A percentile compares a stretch with the other conserved stretches of the same genome.
These are phyloP conservation scores for Mantis religiosa DNA, from an alignment of 2,888 invertebrate genomes.

Conservation along the genomic window DNA sequence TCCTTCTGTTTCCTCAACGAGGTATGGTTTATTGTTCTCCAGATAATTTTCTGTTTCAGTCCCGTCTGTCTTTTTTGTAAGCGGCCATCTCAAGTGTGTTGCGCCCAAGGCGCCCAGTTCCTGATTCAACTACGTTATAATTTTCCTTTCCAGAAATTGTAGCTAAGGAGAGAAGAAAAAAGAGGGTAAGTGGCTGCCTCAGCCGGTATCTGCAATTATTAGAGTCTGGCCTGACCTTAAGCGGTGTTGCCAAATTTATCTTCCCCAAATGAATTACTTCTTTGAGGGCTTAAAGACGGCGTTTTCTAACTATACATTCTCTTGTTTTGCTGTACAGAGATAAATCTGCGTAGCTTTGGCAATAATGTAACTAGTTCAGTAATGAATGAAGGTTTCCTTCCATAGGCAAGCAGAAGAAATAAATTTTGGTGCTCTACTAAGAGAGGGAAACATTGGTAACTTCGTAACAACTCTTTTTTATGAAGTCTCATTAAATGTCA, in stretches of 20 bases:
- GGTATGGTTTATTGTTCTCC: not conserved
- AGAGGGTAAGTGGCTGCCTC: not conserved
- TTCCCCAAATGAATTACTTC: not conserved
- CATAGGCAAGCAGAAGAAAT: no score
- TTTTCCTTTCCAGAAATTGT: slow-evolving; percentile 23
- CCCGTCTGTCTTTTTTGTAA: not conserved
- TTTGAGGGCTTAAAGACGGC: not conserved
- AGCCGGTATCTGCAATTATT: not conserved
- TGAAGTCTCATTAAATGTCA: no score
- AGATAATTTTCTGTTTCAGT: not conserved
- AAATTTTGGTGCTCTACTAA: no score
- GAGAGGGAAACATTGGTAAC: no score
- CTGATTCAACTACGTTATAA: slow-evolving; percentile 4
- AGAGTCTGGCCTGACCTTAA: not conserved
- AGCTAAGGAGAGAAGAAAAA: slow-evolving; percentile 1
- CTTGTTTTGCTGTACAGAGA: not conserved
- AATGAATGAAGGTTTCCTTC: not conserved
- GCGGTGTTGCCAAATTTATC: not conserved
- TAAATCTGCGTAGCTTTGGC: not conserved
- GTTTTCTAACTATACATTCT: not conserved
- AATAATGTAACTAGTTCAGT: not conserved
- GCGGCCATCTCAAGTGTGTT: not conserved
- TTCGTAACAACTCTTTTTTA: no score
- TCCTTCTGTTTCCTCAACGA: not conserved
- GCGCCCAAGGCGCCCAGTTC: not conserved